Conservation (phyloP, 2,888 invertebrate species). For the Bruchidius siliquastri region DNA sequence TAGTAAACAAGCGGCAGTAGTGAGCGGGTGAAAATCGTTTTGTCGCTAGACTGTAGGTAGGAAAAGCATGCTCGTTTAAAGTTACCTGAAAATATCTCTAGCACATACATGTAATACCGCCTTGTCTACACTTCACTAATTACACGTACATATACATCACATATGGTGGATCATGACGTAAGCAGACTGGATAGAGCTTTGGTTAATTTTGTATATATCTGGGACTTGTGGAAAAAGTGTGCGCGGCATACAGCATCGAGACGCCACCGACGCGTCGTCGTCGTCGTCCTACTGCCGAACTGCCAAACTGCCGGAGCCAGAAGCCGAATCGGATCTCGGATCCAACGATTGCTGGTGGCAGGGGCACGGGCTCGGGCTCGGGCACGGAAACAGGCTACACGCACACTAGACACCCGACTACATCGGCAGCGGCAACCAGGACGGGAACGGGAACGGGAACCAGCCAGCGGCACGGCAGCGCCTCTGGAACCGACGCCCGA, state of each 20-base stretch:
- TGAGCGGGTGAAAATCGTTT: background rate
- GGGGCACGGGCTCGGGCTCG: background rate
- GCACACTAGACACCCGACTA: background rate
- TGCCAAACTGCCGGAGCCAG: constrained; percentile 1
- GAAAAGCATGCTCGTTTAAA: constrained; percentile 1
- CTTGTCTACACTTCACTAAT: constrained; percentile 16
- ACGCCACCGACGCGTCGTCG: constrained; percentile 14
- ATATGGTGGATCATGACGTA: constrained; percentile 30
- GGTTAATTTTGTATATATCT: constrained; percentile 47
- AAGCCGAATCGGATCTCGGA: background rate
- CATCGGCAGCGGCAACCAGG: background rate
- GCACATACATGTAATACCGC: constrained; percentile 15
- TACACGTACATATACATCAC: constrained; percentile 17
- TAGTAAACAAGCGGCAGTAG: background rate
- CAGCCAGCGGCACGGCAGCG: background rate
- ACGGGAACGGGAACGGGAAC: background rate
- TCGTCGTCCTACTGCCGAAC: constrained; percentile 26
- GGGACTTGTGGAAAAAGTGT: constrained; percentile 37
- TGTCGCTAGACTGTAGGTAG: background rate
- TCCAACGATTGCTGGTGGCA: background rate
- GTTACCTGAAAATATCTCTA: constrained; percentile 8
- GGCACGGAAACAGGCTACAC: background rate
- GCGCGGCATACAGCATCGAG: constrained; percentile 22
- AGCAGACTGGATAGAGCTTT: constrained; percentile 36
- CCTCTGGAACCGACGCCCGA: background rate